Conservation (phyloP, 1,140 invertebrate species). For the Penaeus japonicus region DNA sequence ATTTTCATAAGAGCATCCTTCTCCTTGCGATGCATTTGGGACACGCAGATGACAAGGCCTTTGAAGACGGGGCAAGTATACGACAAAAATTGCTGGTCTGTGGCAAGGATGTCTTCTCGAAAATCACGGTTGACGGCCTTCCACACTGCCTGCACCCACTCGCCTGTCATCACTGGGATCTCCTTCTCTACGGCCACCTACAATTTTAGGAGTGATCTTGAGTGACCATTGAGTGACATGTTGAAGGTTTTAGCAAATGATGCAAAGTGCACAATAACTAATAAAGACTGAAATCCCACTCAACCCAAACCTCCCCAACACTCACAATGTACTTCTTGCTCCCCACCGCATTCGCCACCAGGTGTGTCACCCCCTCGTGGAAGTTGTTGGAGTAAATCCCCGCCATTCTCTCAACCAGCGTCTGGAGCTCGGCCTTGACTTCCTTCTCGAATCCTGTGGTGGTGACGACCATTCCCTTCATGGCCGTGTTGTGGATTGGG, state of each 20-base stretch:
- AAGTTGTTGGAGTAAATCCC: constrained; percentile 78
- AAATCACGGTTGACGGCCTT: constrained; percentile 68
- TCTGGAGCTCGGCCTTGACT: constrained; percentile 68
- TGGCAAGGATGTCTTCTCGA: constrained; percentile 71
- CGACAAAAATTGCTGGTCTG: constrained; percentile 72
- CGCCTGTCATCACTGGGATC: constrained; percentile 78
- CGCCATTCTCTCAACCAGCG: constrained; percentile 82
- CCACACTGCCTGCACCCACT: constrained; percentile 85
- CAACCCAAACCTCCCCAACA: not conserved
- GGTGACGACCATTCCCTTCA: constrained; percentile 78
- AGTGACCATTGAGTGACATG: not conserved
- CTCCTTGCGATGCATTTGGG: constrained; percentile 74
- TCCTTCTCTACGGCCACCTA: constrained; percentile 77
- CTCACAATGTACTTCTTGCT: constrained; percentile 58
- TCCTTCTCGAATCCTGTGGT: constrained; percentile 73
- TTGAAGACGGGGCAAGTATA: constrained; percentile 81
- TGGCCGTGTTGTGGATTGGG: constrained; percentile 82
- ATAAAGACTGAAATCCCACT: no score
- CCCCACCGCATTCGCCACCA: constrained; percentile 72
- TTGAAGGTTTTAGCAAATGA: no score
- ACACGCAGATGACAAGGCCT: constrained; percentile 80
- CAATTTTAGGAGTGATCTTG: constrained; percentile 69
- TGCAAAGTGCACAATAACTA: no score
- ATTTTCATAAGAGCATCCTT: constrained; percentile 76
- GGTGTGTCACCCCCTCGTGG: constrained; percentile 79